Base-by-base conservation (phyloP, 2,113 vertebrate genomes). In the Poecilia latipinna region DNA sequence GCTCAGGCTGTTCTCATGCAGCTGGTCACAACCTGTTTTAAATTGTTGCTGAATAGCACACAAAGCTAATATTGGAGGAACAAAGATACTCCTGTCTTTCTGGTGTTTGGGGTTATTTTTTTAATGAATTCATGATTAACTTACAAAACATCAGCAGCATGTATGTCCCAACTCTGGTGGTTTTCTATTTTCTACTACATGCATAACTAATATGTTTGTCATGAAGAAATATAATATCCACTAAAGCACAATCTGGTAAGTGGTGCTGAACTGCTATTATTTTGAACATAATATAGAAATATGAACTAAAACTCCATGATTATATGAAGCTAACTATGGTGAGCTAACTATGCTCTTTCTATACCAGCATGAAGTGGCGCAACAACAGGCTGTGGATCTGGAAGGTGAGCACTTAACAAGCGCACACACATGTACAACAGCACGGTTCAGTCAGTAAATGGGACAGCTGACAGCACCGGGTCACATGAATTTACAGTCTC, bases 401-500 rank as follows among this genome's bases (percentile, higher is more conserved):
- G 72, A 86, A 75, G 74, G 67, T 57, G 35, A 65, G 60, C 65
- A 63, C 64, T 70, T 26, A 70, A 70, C 22, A 72, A 10, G 22
- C 65, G 29, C 32, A 69, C 33, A 37, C 68, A 33, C 70, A 35
- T 11, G 29, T 44, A 72, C 26, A 35, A 33, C 65, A 68, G 76
- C 66, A 73, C 2, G 69, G 62, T 48, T 62, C 74, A 74, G 69
- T 19, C 17, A 17, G 44, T 75, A 85, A 87, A 82, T 81, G 80
- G 77, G 70, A 72, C 80, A 80, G 74, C 84, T 85, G 87, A 90
- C 84, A 77, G 76, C 62, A 71, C 78, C 6, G 48, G 74, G 83
- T 87, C 90, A 88, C 80, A 61, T 81, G 85, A 84, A 70, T 87
- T 89, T 80, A 61, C 70, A 76, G 80, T 69, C 65, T 86, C 82